A percentile compares a stretch with the other conserved stretches of the same genome.
phyloP scores from a whole-genome alignment of 2,888 invertebrate genomes.

The Malachius bipustulatus region DNA sequence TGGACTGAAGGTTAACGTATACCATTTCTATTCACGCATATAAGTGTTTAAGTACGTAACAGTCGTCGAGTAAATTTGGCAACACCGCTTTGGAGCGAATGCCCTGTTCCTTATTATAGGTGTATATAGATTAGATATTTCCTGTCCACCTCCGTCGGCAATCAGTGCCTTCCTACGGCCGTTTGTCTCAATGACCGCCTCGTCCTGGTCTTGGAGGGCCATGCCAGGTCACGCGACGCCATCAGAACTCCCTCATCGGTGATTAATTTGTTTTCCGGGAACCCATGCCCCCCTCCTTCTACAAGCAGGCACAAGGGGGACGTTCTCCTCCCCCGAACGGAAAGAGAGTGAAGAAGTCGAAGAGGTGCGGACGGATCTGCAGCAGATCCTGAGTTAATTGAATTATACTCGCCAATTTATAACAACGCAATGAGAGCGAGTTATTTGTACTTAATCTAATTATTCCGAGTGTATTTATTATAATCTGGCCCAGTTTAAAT shows the following conservation, averaged over 20 bases:
- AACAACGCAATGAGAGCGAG: slow-evolving; percentile 36
- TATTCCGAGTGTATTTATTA: slow-evolving; percentile 36
- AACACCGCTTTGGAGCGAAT: no score
- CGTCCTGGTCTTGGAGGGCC: no score
- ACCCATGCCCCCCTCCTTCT: no score
- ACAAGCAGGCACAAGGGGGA: no score
- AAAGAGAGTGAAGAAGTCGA: slow-evolving; percentile 20
- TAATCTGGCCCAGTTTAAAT: slow-evolving; percentile 27
- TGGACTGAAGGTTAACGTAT: no score
- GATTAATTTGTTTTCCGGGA: slow-evolving; percentile 18
- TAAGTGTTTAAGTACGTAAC: no score
- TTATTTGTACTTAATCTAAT: slow-evolving; percentile 38
- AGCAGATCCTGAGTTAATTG: slow-evolving; percentile 22
- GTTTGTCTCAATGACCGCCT: slow-evolving; percentile 31
- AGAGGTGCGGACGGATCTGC: slow-evolving; percentile 11
- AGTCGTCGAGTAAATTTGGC: no score
- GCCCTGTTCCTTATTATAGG: slow-evolving; percentile 16
- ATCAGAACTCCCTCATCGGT: slow-evolving; percentile 9
- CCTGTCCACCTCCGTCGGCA: slow-evolving; percentile 28
- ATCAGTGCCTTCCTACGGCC: slow-evolving; percentile 29
- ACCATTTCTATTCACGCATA: no score
- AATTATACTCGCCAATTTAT: slow-evolving; percentile 31
- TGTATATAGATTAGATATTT: slow-evolving; percentile 27
- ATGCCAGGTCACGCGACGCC: slow-evolving; percentile 3
- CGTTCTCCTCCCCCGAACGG: no score